Evolutionary conservation across 2,888 invertebrate genomes (phyloP).

Genomic region (Chironomus riparius): DNA sequence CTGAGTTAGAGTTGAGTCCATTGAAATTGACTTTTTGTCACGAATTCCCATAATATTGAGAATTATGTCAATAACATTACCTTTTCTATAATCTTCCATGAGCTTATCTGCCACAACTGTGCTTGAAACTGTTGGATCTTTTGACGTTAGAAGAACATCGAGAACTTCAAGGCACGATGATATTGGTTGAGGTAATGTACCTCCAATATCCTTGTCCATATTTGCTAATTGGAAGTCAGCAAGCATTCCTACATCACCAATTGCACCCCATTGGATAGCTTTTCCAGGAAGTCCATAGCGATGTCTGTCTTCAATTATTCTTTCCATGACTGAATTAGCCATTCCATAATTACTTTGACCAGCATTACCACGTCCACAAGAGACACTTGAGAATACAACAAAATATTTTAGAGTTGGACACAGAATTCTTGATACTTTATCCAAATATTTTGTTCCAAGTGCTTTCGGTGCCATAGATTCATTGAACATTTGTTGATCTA

Average conservation of each 20-base stretch:
- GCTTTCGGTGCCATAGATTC: slow-evolving; percentile 66
- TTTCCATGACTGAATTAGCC: slow-evolving; percentile 84
- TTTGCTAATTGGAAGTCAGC: slow-evolving; percentile 57
- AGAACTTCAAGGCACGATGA: slow-evolving; percentile 63
- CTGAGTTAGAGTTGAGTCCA: slow-evolving; percentile 8
- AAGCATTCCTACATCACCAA: slow-evolving; percentile 71
- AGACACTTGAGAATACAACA: slow-evolving; percentile 76
- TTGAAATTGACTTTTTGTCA: slow-evolving; percentile 14
- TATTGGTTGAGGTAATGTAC: slow-evolving; percentile 70
- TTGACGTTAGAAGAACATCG: slow-evolving; percentile 60
- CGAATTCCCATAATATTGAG: slow-evolving; percentile 47
- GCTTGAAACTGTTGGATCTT: slow-evolving; percentile 56
- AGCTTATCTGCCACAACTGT: slow-evolving; percentile 73
- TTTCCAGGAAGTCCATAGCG: slow-evolving; percentile 58
- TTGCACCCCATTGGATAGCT: slow-evolving; percentile 79
- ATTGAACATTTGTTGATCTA: slow-evolving; percentile 57
- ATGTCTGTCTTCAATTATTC: slow-evolving; percentile 63
- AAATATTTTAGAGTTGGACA: slow-evolving; percentile 51
- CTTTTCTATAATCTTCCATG: slow-evolving; percentile 48
- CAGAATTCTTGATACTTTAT: slow-evolving; percentile 48
- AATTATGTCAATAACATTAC: slow-evolving; percentile 58
- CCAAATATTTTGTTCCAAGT: slow-evolving; percentile 60
- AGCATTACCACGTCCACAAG: slow-evolving; percentile 74
- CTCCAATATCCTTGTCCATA: slow-evolving; percentile 52
- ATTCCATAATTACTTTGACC: slow-evolving; percentile 84